Percentiles rank a stretch among this genome's conserved stretches.
phyloP scores from a whole-genome alignment of 2,113 vertebrate species.

The Dasyurus viverrinus region DNA sequence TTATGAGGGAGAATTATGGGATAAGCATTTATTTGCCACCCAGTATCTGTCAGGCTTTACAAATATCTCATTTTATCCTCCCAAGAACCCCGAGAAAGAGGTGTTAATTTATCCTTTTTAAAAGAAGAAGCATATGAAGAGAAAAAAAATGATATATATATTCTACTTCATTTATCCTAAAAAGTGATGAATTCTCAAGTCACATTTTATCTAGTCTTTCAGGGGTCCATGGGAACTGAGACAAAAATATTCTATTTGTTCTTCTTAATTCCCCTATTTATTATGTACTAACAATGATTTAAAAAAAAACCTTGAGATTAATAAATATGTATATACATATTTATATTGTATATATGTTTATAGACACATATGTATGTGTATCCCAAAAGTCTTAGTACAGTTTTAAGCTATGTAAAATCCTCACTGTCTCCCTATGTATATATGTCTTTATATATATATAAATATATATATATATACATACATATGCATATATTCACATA shows the following conservation, averaged over 20 bases:
- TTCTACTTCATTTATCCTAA: background rate
- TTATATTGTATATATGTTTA: background rate
- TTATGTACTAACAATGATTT: background rate
- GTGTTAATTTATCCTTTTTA: background rate
- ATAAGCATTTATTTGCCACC: background rate
- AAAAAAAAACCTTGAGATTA: background rate
- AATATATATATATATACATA: too few relatives aligned
- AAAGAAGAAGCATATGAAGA: background rate
- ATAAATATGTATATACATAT: background rate
- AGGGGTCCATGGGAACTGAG: background rate
- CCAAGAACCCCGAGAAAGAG: too few relatives aligned
- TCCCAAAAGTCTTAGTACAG: too few relatives aligned
- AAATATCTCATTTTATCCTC: too few relatives aligned
- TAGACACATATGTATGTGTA: too few relatives aligned
- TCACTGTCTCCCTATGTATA: too few relatives aligned
- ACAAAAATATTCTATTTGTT: constrained; percentile 1
- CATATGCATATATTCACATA: too few relatives aligned
- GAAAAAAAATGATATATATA: background rate
- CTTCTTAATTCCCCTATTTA: background rate
- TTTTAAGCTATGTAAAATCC: too few relatives aligned
- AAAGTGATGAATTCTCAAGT: background rate
- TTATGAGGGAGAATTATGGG: background rate
- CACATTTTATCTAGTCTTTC: background rate
- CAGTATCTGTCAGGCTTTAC: too few relatives aligned
- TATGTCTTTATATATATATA: background rate